Evolutionary conservation across 2,888 invertebrate genomes (phyloP).

Genomic region (Theodoxus fluviatilis): DNA sequence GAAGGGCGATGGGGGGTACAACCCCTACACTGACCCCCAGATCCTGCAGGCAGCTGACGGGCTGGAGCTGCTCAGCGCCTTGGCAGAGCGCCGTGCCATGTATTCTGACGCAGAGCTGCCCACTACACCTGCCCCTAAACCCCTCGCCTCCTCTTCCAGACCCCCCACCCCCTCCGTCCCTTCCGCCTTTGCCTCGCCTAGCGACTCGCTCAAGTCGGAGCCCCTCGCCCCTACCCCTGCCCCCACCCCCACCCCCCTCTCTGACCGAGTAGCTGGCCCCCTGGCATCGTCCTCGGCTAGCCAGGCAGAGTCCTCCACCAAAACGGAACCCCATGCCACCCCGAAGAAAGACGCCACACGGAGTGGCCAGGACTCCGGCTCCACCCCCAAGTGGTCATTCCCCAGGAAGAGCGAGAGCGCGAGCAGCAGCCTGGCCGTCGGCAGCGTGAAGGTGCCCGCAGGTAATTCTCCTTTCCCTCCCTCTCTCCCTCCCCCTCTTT

Average conservation of each 20-base stretch:
- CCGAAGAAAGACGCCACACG: too few relatives aligned
- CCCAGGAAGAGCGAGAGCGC: too few relatives aligned
- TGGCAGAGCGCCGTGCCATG: constrained; percentile 53
- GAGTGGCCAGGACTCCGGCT: too few relatives aligned
- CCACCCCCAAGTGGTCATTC: constrained; percentile 34
- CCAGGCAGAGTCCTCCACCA: too few relatives aligned
- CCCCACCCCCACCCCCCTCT: too few relatives aligned
- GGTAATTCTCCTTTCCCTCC: constrained; percentile 23
- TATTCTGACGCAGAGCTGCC: constrained; percentile 28
- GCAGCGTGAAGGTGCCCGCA: constrained; percentile 30
- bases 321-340: too few relatives aligned
- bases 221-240: constrained; percentile 27
- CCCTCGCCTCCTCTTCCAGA: neutral
- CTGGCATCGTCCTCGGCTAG: too few relatives aligned
- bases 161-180: constrained; percentile 3
- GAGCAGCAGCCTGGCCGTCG: constrained; percentile 19
- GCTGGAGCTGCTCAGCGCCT: constrained; percentile 54
- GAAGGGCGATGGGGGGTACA: constrained; percentile 33
- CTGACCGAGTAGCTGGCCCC: too few relatives aligned
- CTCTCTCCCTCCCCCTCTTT: constrained; percentile 3
- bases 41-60: constrained; percentile 55
- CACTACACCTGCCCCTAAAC: neutral
- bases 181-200: constrained; percentile 34
- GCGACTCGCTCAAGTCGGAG: constrained; percentile 39
- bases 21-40: constrained; percentile 55